Evolutionary conservation across 2,888 invertebrate genomes (phyloP).

Genomic region (Diaprepes abbreviatus): DNA sequence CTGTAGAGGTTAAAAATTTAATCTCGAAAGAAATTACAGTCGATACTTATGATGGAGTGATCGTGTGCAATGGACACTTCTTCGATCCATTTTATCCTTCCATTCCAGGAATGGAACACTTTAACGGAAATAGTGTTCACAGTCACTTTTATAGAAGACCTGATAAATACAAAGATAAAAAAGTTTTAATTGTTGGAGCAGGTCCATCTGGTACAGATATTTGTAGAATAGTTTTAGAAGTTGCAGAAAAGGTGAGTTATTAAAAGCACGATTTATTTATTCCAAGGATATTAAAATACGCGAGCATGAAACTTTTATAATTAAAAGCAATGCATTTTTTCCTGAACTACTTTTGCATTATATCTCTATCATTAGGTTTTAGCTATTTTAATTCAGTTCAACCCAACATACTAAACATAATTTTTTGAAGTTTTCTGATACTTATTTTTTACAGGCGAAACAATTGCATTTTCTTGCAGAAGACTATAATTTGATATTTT

Average conservation of each 20-base stretch:
- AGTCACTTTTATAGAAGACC: slow-evolving; percentile 87
- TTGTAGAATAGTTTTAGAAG: slow-evolving; percentile 74
- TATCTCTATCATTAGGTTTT: too few relatives aligned
- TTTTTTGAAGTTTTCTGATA: too few relatives aligned
- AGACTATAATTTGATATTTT: too few relatives aligned
- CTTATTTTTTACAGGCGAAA: too few relatives aligned
- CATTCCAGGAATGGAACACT: slow-evolving; percentile 76
- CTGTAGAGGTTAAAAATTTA: slow-evolving; percentile 72
- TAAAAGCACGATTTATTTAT: too few relatives aligned
- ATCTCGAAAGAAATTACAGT: slow-evolving; percentile 68
- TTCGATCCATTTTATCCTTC: slow-evolving; percentile 78
- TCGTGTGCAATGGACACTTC: slow-evolving; percentile 89
- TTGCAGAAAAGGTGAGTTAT: slow-evolving; percentile 70
- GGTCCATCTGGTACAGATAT: slow-evolving; percentile 88
- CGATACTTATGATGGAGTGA: slow-evolving; percentile 78
- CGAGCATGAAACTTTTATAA: too few relatives aligned
- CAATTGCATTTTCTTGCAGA: too few relatives aligned
- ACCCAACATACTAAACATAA: too few relatives aligned
- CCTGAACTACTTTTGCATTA: too few relatives aligned
- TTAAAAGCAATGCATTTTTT: too few relatives aligned
- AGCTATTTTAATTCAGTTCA: too few relatives aligned
- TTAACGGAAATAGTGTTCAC: slow-evolving; percentile 74
- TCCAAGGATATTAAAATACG: too few relatives aligned
- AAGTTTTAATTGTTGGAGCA: slow-evolving; percentile 86
- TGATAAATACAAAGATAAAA: slow-evolving; percentile 74